Percentiles rank a stretch among this genome's conserved stretches.
Conservation (phyloP, 1,140 invertebrate species). For the Drosophila seguyi region DNA sequence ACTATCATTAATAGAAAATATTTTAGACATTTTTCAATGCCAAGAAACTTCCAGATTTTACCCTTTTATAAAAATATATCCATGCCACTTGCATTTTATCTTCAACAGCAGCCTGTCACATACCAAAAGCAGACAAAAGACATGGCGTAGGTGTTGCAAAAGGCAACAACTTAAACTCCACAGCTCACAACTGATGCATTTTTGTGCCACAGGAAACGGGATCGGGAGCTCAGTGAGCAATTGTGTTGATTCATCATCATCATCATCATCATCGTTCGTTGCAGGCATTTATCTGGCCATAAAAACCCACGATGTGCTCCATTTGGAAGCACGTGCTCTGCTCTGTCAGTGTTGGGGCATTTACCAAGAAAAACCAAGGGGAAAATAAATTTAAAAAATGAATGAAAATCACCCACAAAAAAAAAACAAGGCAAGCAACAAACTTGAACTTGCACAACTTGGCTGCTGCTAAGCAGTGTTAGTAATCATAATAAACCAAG, state of each 20-base stretch:
- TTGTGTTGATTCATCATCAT: constrained; percentile 59
- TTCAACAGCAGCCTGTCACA: constrained; percentile 38
- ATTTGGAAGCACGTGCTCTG: constrained; percentile 57
- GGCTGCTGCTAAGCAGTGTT: constrained; percentile 18
- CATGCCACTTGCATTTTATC: constrained; percentile 52
- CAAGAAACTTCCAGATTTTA: background rate
- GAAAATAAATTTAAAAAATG: constrained; percentile 1
- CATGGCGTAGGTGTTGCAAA: constrained; percentile 55
- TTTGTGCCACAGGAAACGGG: constrained; percentile 62
- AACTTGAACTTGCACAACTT: constrained; percentile 78
- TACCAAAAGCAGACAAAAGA: constrained; percentile 39
- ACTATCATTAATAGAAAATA: background rate
- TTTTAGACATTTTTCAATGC: background rate
- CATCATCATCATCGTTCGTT: background rate
- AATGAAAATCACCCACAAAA: constrained; percentile 34
- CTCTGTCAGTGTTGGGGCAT: constrained; percentile 33
- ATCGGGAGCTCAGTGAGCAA: constrained; percentile 36
- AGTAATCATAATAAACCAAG: constrained; percentile 8
- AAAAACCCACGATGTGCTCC: constrained; percentile 64
- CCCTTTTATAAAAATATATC: background rate
- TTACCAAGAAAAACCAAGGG: constrained; percentile 40
- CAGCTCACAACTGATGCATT: constrained; percentile 1
- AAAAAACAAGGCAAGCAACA: constrained; percentile 32
- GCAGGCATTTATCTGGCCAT: constrained; percentile 31
- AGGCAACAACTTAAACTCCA: constrained; percentile 1